Base-by-base conservation (phyloP, 2,797 vertebrate genomes). In the Bothrops alternatus region DNA sequence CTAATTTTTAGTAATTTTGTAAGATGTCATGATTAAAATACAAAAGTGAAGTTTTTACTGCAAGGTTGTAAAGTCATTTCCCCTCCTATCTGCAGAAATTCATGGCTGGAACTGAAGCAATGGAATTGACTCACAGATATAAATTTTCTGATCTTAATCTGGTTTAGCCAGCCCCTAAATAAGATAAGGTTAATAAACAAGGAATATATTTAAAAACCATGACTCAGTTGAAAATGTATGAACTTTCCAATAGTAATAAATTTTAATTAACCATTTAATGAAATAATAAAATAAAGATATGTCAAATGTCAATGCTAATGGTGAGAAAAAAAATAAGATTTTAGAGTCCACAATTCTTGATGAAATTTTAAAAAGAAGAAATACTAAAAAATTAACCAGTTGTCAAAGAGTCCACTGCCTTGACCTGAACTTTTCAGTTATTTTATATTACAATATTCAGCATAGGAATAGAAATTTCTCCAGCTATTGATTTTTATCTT, bases 401-500 rank as follows among this genome's bases (percentile, higher is more conserved):
- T 4, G 1, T 60, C 91, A 6, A 63, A 87, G 86, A 93, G 1
- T 20, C 65, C n/a, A 53, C 63, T 61, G 57, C 10, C 55, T 20
- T 87, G 55, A 14, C 14, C 90, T 13, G 47, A 55, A n/a, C 2
- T 92, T n/a, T 73, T 73, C 53, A 58, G 28, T 0, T 73, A 63
- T 93, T 82, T 95, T 94, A 88, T 87, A 23, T 95, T 95, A 32
- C 14, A 32, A 6, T 69, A 18, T 42, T 58, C 55, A 55, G 93
- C 58, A 6, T 50, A 6, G 57, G 91, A 91, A 50, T 94, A 94
- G 94, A 73, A 90, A 94, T 60, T 96, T 97, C 92, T 96, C 97
- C 94, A 93, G 86, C 95, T 97, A 97, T 96, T 97, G 97, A 97
- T 97, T 97, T 97, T 96, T 86, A 2, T 69, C 23, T 86, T 88